Percentiles rank a stretch among this genome's conserved stretches.
These are phyloP conservation scores for Digitonthophagus gazella DNA, from an alignment of 2,888 invertebrate genomes.

Conservation along the genomic window DNA sequence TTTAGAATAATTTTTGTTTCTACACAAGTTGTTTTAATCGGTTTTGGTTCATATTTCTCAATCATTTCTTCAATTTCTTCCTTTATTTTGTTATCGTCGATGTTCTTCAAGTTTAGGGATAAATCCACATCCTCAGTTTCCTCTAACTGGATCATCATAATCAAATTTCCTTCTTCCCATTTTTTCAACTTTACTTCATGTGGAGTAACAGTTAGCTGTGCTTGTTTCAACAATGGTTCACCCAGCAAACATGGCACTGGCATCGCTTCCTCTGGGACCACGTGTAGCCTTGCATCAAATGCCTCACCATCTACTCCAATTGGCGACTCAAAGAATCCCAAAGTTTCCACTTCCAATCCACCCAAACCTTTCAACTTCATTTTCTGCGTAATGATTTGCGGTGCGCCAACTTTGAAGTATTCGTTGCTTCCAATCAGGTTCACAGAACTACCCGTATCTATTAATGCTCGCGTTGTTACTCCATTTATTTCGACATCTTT, in stretches of 20 bases:
- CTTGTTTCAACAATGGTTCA: background rate
- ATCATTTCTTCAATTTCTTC: no score
- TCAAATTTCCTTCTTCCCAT: background rate
- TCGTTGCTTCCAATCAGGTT: background rate
- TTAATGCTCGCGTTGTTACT: constrained; percentile 1
- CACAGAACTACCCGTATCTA: constrained; percentile 3
- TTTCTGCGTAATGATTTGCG: background rate
- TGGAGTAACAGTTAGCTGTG: background rate
- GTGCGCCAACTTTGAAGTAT: no score
- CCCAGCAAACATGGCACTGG: background rate
- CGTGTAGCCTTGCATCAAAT: background rate
- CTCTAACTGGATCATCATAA: no score
- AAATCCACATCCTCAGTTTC: no score
- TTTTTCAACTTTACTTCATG: background rate
- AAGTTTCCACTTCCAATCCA: background rate
- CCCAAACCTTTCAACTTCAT: background rate
- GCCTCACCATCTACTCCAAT: background rate
- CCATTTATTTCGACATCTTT: constrained; percentile 3
- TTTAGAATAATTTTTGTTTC: background rate
- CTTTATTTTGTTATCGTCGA: no score
- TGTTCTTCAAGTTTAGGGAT: no score
- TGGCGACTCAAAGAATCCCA: background rate
- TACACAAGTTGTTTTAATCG: no score
- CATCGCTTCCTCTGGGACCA: background rate
- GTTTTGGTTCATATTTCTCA: no score